Percentiles rank a stretch among this genome's conserved stretches.
phyloP scores from a whole-genome alignment of 2,113 vertebrate species.

The Amphiprion ocellaris region DNA sequence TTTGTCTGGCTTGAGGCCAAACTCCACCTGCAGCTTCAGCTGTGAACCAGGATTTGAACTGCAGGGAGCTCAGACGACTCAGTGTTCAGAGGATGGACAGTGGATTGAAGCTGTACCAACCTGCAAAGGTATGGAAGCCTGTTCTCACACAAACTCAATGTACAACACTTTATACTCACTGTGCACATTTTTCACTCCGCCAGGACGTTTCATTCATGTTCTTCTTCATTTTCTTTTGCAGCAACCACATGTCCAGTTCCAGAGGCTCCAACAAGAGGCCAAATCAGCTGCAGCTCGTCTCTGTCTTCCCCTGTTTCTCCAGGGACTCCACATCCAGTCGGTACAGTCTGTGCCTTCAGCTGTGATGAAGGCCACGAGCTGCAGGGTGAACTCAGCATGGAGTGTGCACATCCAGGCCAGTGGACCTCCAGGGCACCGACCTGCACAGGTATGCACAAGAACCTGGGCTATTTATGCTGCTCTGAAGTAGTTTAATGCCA shows the following conservation, averaged over 20 bases:
- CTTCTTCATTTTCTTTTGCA: conserved; percentile 2
- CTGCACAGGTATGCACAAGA: conserved; percentile 66
- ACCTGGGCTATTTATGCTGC: background rate
- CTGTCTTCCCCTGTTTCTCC: conserved; percentile 10
- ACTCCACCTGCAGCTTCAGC: conserved; percentile 69
- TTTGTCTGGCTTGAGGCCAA: conserved; percentile 14
- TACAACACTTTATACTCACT: background rate
- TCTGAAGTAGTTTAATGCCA: background rate
- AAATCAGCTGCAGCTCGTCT: conserved; percentile 53
- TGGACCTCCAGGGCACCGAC: conserved; percentile 64
- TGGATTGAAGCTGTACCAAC: conserved; percentile 60
- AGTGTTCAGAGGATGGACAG: conserved; percentile 60
- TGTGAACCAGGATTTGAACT: conserved; percentile 71
- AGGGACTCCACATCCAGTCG: background rate
- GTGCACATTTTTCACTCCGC: background rate
- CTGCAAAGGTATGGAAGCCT: conserved; percentile 63
- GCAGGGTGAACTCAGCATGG: conserved; percentile 47
- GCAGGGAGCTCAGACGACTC: conserved; percentile 41
- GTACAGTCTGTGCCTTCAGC: conserved; percentile 54
- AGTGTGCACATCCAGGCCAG: conserved; percentile 61
- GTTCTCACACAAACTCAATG: background rate
- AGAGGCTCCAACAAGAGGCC: conserved; percentile 33
- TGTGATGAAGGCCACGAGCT: conserved; percentile 69
- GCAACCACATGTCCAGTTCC: conserved; percentile 59
- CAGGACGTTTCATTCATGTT: background rate